phyloP scores from a whole-genome alignment of 2,113 vertebrate genomes.

The Leiothrix lutea region DNA sequence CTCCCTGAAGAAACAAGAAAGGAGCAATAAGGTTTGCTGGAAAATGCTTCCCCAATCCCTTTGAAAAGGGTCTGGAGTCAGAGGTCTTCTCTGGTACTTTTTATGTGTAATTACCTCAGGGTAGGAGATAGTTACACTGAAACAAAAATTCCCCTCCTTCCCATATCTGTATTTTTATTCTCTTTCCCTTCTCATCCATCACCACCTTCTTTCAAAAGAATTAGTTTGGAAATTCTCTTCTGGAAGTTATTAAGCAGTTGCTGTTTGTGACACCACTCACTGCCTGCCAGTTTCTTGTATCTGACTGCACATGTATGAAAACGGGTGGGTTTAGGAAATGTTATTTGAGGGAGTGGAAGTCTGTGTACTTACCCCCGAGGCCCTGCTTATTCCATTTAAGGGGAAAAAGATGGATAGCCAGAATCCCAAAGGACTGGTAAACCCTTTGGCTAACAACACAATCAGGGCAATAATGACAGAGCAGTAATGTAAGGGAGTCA shows the following conservation, averaged over 20 bases:
- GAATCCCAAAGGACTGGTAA: not conserved
- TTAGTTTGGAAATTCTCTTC: not conserved
- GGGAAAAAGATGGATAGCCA: not conserved
- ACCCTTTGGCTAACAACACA: not conserved
- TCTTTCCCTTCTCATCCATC: not conserved
- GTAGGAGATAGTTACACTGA: not conserved
- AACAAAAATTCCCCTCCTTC: not conserved
- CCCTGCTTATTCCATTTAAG: not conserved
- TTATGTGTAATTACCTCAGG: not conserved
- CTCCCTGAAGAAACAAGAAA: not conserved
- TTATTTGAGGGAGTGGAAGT: not conserved
- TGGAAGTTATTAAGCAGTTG: not conserved
- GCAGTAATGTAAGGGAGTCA: not conserved
- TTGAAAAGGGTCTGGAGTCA: not conserved
- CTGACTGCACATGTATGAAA: not conserved
- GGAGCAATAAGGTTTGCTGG: not conserved
- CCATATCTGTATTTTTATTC: not conserved
- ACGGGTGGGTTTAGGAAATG: not conserved
- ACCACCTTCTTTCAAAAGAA: not conserved
- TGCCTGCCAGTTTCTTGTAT: not conserved
- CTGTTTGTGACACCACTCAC: fast-evolving
- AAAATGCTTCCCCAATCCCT: not conserved
- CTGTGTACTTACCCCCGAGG: not conserved
- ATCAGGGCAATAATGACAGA: not conserved
- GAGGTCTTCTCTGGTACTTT: not conserved